Conservation (phyloP, 2,797 vertebrate genomes). For the Gambelia wislizenii region DNA sequence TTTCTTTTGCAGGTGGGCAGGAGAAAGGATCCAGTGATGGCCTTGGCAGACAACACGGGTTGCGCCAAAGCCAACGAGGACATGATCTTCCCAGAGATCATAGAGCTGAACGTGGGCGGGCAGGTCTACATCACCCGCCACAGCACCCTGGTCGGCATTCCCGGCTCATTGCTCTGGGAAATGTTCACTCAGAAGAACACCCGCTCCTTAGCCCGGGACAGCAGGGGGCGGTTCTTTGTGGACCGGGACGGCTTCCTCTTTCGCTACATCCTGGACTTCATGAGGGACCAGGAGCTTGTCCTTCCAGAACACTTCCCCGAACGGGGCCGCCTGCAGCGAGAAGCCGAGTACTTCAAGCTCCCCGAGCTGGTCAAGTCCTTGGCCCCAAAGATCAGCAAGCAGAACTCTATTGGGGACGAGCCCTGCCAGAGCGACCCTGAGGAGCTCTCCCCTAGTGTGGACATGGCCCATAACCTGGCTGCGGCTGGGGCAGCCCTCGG, state of each 20-base stretch:
- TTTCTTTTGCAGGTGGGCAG: constrained; percentile 59
- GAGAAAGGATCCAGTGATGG: constrained; percentile 79
- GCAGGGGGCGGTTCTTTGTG: constrained; percentile 93
- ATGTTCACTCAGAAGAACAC: constrained; percentile 88
- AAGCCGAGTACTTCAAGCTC: constrained; percentile 93
- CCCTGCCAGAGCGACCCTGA: constrained; percentile 88
- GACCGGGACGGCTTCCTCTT: constrained; percentile 95
- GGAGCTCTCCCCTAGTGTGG: constrained; percentile 80
- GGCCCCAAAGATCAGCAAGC: constrained; percentile 84
- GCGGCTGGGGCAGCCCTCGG: constrained; percentile 69
- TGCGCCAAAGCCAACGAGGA: constrained; percentile 81
- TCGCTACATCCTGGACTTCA: constrained; percentile 92
- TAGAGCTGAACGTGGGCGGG: constrained; percentile 94
- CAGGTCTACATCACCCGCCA: constrained; percentile 94
- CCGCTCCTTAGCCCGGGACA: constrained; percentile 88
- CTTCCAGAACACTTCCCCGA: constrained; percentile 95
- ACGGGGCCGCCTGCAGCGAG: constrained; percentile 87
- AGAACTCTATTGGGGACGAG: constrained; percentile 88
- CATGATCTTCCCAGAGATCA: constrained; percentile 84
- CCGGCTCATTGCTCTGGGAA: constrained; percentile 89
- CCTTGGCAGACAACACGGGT: constrained; percentile 83
- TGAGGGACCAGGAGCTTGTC: constrained; percentile 90
- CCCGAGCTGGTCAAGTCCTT: constrained; percentile 88
- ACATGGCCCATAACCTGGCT: constrained; percentile 67
- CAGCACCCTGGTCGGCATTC: constrained; percentile 87